These are phyloP conservation scores for Patella depressa DNA, from an alignment of 2,888 invertebrate genomes.

Conservation along the genomic window DNA sequence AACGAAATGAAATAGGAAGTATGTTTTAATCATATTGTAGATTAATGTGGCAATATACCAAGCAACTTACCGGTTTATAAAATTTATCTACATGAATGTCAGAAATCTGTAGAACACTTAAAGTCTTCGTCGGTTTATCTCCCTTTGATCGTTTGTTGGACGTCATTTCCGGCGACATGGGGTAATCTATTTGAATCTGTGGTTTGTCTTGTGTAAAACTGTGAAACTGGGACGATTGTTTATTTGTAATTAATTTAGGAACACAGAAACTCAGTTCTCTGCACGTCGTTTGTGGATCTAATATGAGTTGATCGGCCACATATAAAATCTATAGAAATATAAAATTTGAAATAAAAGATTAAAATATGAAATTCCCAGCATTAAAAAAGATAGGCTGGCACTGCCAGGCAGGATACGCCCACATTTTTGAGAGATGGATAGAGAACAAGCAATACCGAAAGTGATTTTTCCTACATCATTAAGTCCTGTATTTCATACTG, in stretches of 20 bases:
- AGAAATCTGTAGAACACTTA: conserved; percentile 17
- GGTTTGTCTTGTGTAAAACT: neutral
- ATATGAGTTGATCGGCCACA: neutral
- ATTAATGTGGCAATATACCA: too few species aligned
- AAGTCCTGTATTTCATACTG: too few species aligned
- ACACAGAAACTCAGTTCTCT: conserved; percentile 17
- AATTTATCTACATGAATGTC: conserved; percentile 19
- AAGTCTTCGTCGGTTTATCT: neutral
- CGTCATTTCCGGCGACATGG: neutral
- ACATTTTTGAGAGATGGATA: too few species aligned
- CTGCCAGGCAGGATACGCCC: too few species aligned
- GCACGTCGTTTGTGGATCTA: conserved; percentile 15
- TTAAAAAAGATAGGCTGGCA: too few species aligned
- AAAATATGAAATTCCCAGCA: too few species aligned
- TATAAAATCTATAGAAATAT: conserved; percentile 7
- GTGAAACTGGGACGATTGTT: neutral
- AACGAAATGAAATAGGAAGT: too few species aligned
- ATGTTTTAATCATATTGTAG: too few species aligned
- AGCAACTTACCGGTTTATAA: conserved; percentile 12
- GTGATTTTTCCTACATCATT: too few species aligned
- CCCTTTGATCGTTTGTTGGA: neutral
- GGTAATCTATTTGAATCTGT: neutral
- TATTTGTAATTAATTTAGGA: neutral
- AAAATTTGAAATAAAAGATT: neutral
- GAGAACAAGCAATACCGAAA: too few species aligned